These are phyloP conservation scores for Ciona savignyi DNA, from an alignment of 23 tunicate species.

Conservation along the genomic window DNA sequence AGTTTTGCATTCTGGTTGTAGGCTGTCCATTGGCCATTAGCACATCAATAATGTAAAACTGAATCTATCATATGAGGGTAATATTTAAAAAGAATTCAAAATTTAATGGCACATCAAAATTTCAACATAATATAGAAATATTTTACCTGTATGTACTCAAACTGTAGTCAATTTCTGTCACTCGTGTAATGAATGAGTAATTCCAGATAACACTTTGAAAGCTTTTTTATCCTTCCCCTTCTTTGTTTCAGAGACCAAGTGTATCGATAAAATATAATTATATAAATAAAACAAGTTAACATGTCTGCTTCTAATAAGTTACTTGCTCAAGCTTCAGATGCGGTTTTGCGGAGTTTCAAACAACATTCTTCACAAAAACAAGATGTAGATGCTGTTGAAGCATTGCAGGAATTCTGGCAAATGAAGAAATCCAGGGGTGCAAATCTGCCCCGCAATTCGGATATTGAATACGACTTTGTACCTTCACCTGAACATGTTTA, in stretches of 20 bases:
- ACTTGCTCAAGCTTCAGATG: constrained; percentile 41
- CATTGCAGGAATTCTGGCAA: constrained; percentile 78
- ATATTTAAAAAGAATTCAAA: too few relatives aligned
- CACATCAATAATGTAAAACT: too few relatives aligned
- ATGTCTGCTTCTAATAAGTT: background rate
- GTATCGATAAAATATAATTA: background rate
- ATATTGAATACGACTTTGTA: constrained; percentile 25
- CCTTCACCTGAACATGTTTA: background rate
- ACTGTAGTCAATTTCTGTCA: too few relatives aligned
- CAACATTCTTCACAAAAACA: constrained; percentile 52
- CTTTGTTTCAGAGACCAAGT: background rate
- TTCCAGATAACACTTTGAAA: too few relatives aligned
- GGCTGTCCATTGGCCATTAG: too few relatives aligned
- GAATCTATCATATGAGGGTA: too few relatives aligned
- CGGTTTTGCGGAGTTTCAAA: constrained; percentile 59
- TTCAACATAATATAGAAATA: too few relatives aligned
- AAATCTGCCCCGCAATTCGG: constrained; percentile 1
- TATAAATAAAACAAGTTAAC: too few relatives aligned
- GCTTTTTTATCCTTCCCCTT: background rate
- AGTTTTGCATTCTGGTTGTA: too few relatives aligned
- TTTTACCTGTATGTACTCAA: too few relatives aligned
- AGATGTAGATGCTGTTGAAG: constrained; percentile 63
- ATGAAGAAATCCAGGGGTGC: constrained; percentile 41
- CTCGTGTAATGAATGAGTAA: too few relatives aligned
- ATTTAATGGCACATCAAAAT: too few relatives aligned